Base-by-base conservation (phyloP, 1,140 invertebrate genomes). In the Penaeus japonicus region DNA sequence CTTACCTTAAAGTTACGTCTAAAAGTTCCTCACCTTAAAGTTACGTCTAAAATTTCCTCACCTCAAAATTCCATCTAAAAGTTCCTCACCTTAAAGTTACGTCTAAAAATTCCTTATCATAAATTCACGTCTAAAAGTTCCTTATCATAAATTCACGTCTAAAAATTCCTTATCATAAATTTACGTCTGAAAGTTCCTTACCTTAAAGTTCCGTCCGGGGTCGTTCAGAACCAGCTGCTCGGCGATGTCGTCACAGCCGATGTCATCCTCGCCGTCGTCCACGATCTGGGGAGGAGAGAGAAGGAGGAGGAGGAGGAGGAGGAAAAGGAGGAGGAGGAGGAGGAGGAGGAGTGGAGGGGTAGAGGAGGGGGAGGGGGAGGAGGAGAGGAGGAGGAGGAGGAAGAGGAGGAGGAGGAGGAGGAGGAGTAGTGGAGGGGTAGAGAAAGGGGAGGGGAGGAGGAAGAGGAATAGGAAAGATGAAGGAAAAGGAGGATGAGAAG, bases 201-300 rank as follows among this genome's bases (percentile, higher is more conserved):
- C 92, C 88, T 92, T 92, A 47, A 93, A 90, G 30, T 92, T 92
- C 57, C 90, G 90, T 47, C 92, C 92, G 0, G 92, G 90, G 2
- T 89, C 85, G 10, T 90, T 89, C 1, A 91, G 83, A 55, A 93
- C 85, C 5, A 93, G 89, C 83, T 93, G 92, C 84, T 92, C 91
- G 12, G 92, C 92, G 85, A 93, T 92, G 85, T 93, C 92, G 79
- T 92, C 92, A 88, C 92, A 92, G 24, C 55, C 85, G 30, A 84
- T 83, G 4, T 90, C 89, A 73, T 91, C 87, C 24, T 59, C 10
- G 35, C 85, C 85, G 55, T 87, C 85, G 32, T 32, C 24, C 32
- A 32, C 18, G 65, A 70, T 70, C 65, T 70, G n/a, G 73, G 35
- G 73, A 30, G 73, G 35, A 39, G 62, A 65, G 20, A 12, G 22